Percentiles rank a stretch among this genome's conserved stretches.
These are phyloP conservation scores for Bicyclus anynana DNA, from an alignment of 1,140 invertebrate genomes.

Conservation along the genomic window DNA sequence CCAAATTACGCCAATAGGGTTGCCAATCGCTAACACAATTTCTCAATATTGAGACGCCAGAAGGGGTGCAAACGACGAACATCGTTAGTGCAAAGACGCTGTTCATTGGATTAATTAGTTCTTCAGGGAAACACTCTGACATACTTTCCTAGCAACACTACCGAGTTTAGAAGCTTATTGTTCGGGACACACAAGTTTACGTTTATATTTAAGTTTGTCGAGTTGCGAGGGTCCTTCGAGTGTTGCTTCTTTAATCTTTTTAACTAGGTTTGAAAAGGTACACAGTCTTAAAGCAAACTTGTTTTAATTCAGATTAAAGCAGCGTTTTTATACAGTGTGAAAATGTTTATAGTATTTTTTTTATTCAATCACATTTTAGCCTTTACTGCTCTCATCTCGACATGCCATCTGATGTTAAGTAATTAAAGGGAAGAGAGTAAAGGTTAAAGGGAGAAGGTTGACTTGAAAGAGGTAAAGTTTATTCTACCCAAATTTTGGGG, in stretches of 20 bases:
- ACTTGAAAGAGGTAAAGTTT: no score
- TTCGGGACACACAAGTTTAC: conserved; percentile 43
- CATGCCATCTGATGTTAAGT: no score
- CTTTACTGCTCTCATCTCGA: no score
- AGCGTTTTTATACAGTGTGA: no score
- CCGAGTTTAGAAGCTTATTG: conserved; percentile 46
- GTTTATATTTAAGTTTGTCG: conserved; percentile 53
- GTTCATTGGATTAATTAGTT: conserved; percentile 71
- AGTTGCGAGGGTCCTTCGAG: conserved; percentile 20
- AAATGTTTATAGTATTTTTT: no score
- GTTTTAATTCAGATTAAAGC: neutral
- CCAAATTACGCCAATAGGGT: neutral
- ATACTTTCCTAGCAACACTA: conserved; percentile 44
- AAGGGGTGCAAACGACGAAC: conserved; percentile 56
- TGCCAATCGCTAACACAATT: conserved; percentile 40
- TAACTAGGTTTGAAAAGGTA: conserved; percentile 14
- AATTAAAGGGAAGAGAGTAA: no score
- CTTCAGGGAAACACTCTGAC: conserved; percentile 31
- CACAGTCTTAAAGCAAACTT: neutral
- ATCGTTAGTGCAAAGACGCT: conserved; percentile 61
- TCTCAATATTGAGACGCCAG: conserved; percentile 32
- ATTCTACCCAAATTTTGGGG: no score
- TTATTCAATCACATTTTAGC: no score
- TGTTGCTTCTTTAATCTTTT: conserved; percentile 48
- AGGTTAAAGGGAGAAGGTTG: no score